These are phyloP conservation scores for Cyphomyrmex costatus DNA, from an alignment of 1,140 invertebrate species.

Conservation along the genomic window DNA sequence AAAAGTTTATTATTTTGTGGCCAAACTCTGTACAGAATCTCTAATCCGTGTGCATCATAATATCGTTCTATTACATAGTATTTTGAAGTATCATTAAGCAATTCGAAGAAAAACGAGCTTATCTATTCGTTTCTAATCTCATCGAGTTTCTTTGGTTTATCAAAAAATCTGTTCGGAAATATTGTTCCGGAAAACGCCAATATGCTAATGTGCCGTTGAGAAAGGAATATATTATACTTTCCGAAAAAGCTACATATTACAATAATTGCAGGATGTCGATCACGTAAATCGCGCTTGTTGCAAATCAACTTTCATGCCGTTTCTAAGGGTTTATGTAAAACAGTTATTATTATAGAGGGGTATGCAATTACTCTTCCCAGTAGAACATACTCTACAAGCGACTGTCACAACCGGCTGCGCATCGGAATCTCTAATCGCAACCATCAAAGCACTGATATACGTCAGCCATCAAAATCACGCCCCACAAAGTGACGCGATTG, in stretches of 20 bases:
- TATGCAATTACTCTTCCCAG: slow-evolving; percentile 33
- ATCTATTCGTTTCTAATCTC: slow-evolving; percentile 6
- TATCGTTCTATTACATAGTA: neutral
- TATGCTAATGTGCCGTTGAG: neutral
- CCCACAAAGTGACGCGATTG: slow-evolving; percentile 41
- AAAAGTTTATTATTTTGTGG: too few species aligned
- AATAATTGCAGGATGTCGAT: slow-evolving; percentile 12
- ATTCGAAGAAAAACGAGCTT: slow-evolving; percentile 4
- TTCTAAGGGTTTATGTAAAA: slow-evolving; percentile 17
- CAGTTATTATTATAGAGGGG: too few species aligned
- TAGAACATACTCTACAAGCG: slow-evolving; percentile 6
- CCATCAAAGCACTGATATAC: slow-evolving; percentile 44
- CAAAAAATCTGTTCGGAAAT: neutral
- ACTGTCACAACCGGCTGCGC: neutral
- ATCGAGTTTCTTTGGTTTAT: neutral
- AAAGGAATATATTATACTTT: neutral
- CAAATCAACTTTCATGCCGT: slow-evolving; percentile 11
- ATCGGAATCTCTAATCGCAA: slow-evolving; percentile 20
- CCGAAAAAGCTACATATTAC: neutral
- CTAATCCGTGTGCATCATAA: neutral
- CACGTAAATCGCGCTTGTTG: neutral
- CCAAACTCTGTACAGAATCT: too few species aligned
- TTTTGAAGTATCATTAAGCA: neutral
- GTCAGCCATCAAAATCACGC: slow-evolving; percentile 47
- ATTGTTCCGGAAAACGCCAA: neutral